Base-by-base conservation (phyloP, 2,797 vertebrate genomes). In the Neoniphon sammara region DNA sequence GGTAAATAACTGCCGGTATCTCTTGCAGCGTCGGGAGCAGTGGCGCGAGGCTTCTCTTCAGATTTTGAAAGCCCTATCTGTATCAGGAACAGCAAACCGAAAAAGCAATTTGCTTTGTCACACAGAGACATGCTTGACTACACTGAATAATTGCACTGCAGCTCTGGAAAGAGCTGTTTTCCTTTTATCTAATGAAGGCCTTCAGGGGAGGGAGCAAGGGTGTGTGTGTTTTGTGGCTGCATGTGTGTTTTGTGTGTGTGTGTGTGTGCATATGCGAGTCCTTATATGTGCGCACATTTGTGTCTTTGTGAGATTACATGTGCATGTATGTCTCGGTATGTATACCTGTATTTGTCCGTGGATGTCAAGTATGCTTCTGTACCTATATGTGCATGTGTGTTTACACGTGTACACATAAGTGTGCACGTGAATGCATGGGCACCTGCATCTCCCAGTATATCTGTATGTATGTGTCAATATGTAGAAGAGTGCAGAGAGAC, bases 21-120 rank as follows among this genome's bases (percentile, higher is more conserved):
- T 91, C 79, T 84, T 53, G 85, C 78, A 82, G 86, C 69, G 78
- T 78, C 72, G 66, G 49, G 75, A 88, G 89, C 91, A 92, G 75
- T 85, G 84, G 87, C 46, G 91, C 84, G 85, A 85, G 62, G 79
- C 87, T 81, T 89, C 87, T 86, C 84, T 88, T 91, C 87, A 86
- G 91, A 93, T 93, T 93, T 88, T 91, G 87, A 88, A 91, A 92
- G 83, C 85, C 82, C 82, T 92, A 93, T 93, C 92, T 91, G 90
- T 93, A 93, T 94, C 90, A 88, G 87, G 83, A 93, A 94, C 88
- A 91, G 88, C 88, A 93, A 93, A 91, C 90, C 77, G 77, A 92
- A 93, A 94, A 95, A 93, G 92, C 92, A 93, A 95, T 94, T 95
- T 94, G 92, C 93, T 93, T 94, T 93, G 93, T 94, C 93, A 94